Base-by-base conservation (phyloP, 2,888 invertebrate genomes). In the Embidobia sp. region DNA sequence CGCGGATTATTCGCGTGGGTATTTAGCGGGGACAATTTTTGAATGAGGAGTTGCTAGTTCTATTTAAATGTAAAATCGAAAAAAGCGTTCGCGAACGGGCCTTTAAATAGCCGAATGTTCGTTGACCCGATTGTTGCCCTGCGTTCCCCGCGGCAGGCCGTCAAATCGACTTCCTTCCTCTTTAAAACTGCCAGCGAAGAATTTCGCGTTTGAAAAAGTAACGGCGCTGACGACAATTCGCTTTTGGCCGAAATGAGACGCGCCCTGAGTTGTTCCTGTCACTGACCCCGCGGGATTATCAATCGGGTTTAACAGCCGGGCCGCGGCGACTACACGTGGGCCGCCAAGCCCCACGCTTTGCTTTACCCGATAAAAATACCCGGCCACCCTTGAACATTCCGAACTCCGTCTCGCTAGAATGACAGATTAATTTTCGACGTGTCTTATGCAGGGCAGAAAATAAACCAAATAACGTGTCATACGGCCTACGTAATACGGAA, bases 211-310 rank as follows among this genome's bases (percentile, higher is more conserved):
- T 35, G 33, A 44, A 53, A 66, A 53, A 13, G 31, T 40, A 33
- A 44, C 11, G 6, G 44, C 35, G 11, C 18, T 10, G 53, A 35
- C 22, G 19, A 37, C 51, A 33, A 51, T 53, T 53, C 53, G 42
- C 44, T 67, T 46, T 27, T 10, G 42, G 31, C 13, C 27, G 42
- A 63, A 63, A 49, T 27, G 26, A 48, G 29, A 31, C 19, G 63
- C 49, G 19, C 35, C 61, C 27, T 49, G 73, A 49, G 70, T 53
- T 69, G 63, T 74, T 70, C 61, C 79, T 81, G 79, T 75, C 81
- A 79, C 74, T 81, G 79, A 80, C 79, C 79, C 63, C 76, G 64
- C 44, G 63, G 57, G 80, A 74, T 79, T 78, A 80, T 81, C 79
- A 80, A 67, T 78, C 78, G 63, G 61, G 59, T 64, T 75, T 74